Conservation (phyloP, 2,113 vertebrate species). For the Lynx canadensis region DNA sequence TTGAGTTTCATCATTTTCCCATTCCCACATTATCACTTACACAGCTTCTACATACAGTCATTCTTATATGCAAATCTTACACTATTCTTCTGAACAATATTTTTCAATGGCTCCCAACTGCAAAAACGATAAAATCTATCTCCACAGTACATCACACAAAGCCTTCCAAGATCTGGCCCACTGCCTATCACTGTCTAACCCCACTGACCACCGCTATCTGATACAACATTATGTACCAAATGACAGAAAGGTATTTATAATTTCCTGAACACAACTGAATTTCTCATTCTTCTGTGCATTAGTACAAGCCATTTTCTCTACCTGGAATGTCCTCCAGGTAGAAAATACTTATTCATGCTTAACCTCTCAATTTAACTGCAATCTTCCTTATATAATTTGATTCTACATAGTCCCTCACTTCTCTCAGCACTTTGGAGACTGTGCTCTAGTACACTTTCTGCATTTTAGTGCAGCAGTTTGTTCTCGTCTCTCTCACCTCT, state of each 20-base stretch:
- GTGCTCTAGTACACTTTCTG: not conserved
- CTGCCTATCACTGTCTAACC: not conserved
- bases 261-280: slow-evolving; percentile 24
- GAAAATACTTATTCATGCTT: slow-evolving; percentile 14
- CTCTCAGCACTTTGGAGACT: not conserved
- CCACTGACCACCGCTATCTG: not conserved
- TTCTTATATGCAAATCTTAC: slow-evolving; percentile 11
- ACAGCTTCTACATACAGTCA: not conserved
- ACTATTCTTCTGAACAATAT: not conserved
- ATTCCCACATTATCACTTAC: not conserved
- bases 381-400: slow-evolving; percentile 17
- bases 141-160: not conserved
- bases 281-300: slow-evolving; percentile 1
- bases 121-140: slow-evolving; percentile 29
- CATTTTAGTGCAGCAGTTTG: not conserved
- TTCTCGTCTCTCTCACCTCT: not conserved
- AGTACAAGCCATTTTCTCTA: slow-evolving; percentile 5
- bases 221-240: slow-evolving; percentile 16
- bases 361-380: not conserved
- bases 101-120: slow-evolving; percentile 7
- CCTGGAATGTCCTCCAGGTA: slow-evolving; percentile 28
- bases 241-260: slow-evolving; percentile 18
- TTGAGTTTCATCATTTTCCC: not conserved
- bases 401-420: slow-evolving; percentile 10
- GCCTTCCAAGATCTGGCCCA: not conserved